Evolutionary conservation across 2,797 vertebrate species (phyloP).

Genomic region (Neopelma chrysocephalum): DNA sequence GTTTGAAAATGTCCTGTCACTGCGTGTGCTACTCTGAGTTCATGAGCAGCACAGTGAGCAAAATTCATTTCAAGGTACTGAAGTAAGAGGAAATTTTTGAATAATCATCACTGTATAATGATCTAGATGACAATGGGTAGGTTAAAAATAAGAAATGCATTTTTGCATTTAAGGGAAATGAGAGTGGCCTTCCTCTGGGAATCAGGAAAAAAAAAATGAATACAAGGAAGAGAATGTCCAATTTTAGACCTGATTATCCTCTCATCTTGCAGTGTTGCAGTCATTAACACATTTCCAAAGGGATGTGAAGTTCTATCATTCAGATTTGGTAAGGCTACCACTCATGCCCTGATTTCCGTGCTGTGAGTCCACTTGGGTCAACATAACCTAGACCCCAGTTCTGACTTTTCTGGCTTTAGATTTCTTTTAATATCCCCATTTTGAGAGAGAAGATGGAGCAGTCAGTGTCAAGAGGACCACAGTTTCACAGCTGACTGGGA

Average conservation of each 20-base stretch:
- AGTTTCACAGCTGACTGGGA: neutral
- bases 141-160: constrained; percentile 45
- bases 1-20: constrained; percentile 26
- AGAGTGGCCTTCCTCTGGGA: constrained; percentile 17
- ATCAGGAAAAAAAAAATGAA: neutral
- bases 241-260: constrained; percentile 1
- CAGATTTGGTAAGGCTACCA: neutral
- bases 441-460: neutral
- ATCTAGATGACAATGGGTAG: constrained; percentile 40
- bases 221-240: constrained; percentile 38
- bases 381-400: neutral
- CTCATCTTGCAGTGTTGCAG: neutral
- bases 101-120: neutral
- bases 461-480: neutral
- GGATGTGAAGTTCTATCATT: neutral
- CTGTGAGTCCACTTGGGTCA: neutral
- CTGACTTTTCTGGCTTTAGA: neutral
- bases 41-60: neutral
- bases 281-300: neutral
- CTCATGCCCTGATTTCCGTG: neutral
- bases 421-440: neutral
- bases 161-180: constrained; percentile 45
- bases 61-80: constrained; percentile 21
- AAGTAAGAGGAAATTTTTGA: constrained; percentile 41
- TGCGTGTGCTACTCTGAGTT: neutral